Conservation (phyloP, 2,113 vertebrate species). For the Thunnus thynnus region DNA sequence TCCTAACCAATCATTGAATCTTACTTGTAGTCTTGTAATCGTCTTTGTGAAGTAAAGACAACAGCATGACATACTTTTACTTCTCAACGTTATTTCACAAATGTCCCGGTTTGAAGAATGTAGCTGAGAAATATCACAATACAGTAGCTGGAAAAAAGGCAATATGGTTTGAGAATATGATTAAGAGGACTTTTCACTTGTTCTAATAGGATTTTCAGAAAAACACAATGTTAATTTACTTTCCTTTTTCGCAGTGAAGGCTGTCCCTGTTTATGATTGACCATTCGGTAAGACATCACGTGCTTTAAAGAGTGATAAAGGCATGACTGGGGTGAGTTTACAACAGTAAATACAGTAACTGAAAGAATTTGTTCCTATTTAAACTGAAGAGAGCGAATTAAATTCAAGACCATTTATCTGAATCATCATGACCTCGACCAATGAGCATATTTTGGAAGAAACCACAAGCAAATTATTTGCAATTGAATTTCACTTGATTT, state of each 20-base stretch:
- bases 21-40: slow-evolving; percentile 1
- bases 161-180: slow-evolving; percentile 5
- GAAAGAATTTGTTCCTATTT: background rate
- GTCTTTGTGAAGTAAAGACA: slow-evolving; percentile 24
- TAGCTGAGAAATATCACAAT: slow-evolving; percentile 1
- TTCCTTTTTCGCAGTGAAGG: background rate
- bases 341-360: slow-evolving; percentile 1
- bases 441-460: background rate
- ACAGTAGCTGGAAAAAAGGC: background rate
- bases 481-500: background rate
- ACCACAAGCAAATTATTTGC: background rate
- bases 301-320: slow-evolving; percentile 50
- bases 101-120: slow-evolving; percentile 30
- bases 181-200: background rate
- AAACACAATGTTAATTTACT: slow-evolving; percentile 18
- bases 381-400: background rate
- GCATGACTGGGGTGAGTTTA: slow-evolving; percentile 20
- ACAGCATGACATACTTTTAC: background rate
- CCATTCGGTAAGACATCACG: slow-evolving; percentile 51
- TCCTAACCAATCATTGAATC: slow-evolving; percentile 40
- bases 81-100: slow-evolving; percentile 30
- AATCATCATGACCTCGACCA: background rate
- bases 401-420: background rate
- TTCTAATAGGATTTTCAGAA: slow-evolving; percentile 9
- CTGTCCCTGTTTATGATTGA: slow-evolving; percentile 18